These are phyloP conservation scores for Boloria euphrosyne DNA, from an alignment of 2,888 invertebrate species.

Conservation along the genomic window DNA sequence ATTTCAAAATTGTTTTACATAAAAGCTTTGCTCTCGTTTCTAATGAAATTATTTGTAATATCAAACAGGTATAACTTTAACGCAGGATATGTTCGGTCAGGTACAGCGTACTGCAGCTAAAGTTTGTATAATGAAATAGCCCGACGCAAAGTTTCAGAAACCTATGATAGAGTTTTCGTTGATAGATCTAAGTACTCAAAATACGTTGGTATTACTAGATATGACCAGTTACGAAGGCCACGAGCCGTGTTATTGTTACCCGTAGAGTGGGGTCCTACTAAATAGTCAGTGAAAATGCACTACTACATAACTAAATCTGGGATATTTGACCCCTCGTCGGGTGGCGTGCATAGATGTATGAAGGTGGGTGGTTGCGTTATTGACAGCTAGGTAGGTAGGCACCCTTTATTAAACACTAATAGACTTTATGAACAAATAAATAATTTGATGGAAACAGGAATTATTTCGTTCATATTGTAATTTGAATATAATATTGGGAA, in stretches of 20 bases:
- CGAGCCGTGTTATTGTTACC: background rate
- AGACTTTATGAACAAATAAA: background rate
- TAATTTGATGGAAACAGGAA: background rate
- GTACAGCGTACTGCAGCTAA: too few species aligned
- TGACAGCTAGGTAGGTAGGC: background rate
- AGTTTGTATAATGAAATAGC: background rate
- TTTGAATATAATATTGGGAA: background rate
- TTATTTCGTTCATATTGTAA: background rate
- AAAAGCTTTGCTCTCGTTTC: too few species aligned
- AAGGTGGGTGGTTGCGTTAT: slow-evolving; percentile 3
- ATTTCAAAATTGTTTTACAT: too few species aligned
- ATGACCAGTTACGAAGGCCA: background rate
- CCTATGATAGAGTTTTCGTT: background rate
- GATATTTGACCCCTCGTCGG: background rate
- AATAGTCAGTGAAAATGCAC: background rate
- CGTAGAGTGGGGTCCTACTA: background rate
- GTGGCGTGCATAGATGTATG: background rate
- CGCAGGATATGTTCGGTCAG: too few species aligned
- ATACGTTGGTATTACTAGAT: background rate
- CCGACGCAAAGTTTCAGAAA: background rate
- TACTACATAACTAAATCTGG: slow-evolving; percentile 6
- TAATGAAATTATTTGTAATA: too few species aligned
- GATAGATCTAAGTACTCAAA: background rate
- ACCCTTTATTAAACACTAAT: background rate
- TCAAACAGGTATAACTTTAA: too few species aligned